Evolutionary conservation across 2,888 invertebrate species (phyloP).

Genomic region (Drosophila mulleri): DNA sequence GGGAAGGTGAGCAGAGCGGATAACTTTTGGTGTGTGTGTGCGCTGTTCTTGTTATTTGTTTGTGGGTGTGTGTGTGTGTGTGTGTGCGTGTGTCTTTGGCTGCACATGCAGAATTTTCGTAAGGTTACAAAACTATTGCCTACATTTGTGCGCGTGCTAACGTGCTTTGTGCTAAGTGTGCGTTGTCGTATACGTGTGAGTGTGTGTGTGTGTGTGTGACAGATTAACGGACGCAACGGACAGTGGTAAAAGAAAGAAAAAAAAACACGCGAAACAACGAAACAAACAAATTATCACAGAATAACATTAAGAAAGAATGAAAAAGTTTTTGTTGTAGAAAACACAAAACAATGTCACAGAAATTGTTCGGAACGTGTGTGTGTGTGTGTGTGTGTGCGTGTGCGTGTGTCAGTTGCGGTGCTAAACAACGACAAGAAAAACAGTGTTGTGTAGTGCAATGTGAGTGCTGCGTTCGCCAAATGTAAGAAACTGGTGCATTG

Average conservation of each 20-base stretch:
- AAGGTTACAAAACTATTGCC: slow-evolving; percentile 45
- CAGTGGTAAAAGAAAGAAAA: slow-evolving; percentile 41
- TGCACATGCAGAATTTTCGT: slow-evolving; percentile 65
- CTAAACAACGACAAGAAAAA: slow-evolving; percentile 27
- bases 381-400: neutral
- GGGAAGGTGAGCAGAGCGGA: slow-evolving; percentile 3
- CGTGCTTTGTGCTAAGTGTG: slow-evolving; percentile 37
- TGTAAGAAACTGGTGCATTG: slow-evolving; percentile 26
- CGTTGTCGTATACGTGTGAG: slow-evolving; percentile 9
- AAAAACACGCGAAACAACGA: slow-evolving; percentile 58
- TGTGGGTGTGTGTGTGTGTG: slow-evolving; percentile 11
- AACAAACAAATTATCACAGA: slow-evolving; percentile 70
- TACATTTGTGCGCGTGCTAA: slow-evolving; percentile 55
- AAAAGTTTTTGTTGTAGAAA: slow-evolving; percentile 26
- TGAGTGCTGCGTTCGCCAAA: slow-evolving; percentile 49
- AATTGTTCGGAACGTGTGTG: slow-evolving; percentile 10
- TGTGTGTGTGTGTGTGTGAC: slow-evolving; percentile 26
- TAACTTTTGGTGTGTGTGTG: neutral
- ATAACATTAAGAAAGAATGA: slow-evolving; percentile 46
- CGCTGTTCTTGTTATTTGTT: slow-evolving; percentile 14
- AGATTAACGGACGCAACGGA: slow-evolving; percentile 48
- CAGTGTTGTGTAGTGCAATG: slow-evolving; percentile 46
- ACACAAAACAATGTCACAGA: slow-evolving; percentile 59
- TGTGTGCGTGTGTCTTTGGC: slow-evolving; percentile 19
- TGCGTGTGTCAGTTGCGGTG: slow-evolving; percentile 24